A percentile compares a stretch with the other conserved stretches of the same genome.
These are phyloP conservation scores for Drepanosiphum platanoidis DNA, from an alignment of 2,888 invertebrate species.

Conservation along the genomic window DNA sequence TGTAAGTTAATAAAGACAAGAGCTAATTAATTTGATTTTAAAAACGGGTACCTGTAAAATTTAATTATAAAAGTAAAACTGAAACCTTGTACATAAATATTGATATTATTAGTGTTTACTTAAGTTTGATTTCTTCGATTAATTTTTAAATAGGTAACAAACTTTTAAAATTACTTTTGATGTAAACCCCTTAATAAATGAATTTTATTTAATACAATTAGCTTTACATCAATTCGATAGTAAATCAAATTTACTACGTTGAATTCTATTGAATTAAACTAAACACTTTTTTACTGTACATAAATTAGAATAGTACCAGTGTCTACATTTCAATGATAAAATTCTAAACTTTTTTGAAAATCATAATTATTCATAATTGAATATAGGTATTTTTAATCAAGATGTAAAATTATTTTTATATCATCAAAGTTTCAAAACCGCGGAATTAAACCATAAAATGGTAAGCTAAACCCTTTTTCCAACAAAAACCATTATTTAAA, in stretches of 20 bases:
- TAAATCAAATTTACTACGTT: neutral
- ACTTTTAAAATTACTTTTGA: neutral
- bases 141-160: neutral
- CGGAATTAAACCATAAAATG: neutral
- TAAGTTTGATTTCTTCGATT: neutral
- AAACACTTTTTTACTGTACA: too few relatives aligned
- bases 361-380: neutral
- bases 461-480: neutral
- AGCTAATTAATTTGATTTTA: neutral
- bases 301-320: neutral
- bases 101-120: slow-evolving; percentile 8
- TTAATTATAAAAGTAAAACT: slow-evolving; percentile 23
- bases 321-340: too few relatives aligned
- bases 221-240: neutral
- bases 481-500: neutral
- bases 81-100: slow-evolving; percentile 25
- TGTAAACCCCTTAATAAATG: neutral
- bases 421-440: neutral
- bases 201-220: neutral
- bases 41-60: neutral
- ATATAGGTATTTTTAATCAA: neutral
- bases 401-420: neutral
- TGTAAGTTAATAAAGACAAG: neutral
- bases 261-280: too few relatives aligned
- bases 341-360: neutral